phyloP scores from a whole-genome alignment of 2,888 invertebrate species.

The Volucella zonaria region DNA sequence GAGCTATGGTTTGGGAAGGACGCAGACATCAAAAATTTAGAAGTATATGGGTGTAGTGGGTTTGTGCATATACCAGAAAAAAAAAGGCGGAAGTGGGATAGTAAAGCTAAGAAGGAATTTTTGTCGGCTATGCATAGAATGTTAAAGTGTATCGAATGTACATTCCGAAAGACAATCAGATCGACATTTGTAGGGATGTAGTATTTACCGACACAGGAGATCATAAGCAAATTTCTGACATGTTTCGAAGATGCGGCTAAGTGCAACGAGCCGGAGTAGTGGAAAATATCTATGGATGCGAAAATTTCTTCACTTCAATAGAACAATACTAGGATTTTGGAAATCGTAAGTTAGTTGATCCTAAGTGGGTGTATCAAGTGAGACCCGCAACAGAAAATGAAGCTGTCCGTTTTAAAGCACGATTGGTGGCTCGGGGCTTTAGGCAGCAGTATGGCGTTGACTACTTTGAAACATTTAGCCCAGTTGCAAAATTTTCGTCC shows the following conservation, averaged over 20 bases:
- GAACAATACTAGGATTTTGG: slow-evolving; percentile 11
- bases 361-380: slow-evolving; percentile 30
- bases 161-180: slow-evolving; percentile 44
- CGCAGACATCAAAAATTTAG: slow-evolving; percentile 26
- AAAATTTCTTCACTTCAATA: neutral
- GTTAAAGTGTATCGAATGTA: slow-evolving; percentile 59
- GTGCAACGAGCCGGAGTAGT: slow-evolving; percentile 5
- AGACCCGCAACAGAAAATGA: slow-evolving; percentile 30
- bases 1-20: slow-evolving; percentile 73
- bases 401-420: slow-evolving; percentile 1
- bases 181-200: slow-evolving; percentile 56
- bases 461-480: slow-evolving; percentile 41
- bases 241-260: slow-evolving; percentile 25
- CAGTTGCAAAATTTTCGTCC: slow-evolving; percentile 30
- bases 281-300: slow-evolving; percentile 2
- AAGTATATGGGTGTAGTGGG: slow-evolving; percentile 43
- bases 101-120: slow-evolving; percentile 44
- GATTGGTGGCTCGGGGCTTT: too few relatives aligned
- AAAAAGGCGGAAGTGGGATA: slow-evolving; percentile 53
- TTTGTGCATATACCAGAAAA: slow-evolving; percentile 53
- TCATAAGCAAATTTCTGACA: neutral
- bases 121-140: slow-evolving; percentile 56
- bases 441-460: too few relatives aligned
- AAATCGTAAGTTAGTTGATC: slow-evolving; percentile 32
- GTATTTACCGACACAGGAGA: slow-evolving; percentile 36